Conservation (phyloP, 2,113 vertebrate species). For the Anser cygnoides region DNA sequence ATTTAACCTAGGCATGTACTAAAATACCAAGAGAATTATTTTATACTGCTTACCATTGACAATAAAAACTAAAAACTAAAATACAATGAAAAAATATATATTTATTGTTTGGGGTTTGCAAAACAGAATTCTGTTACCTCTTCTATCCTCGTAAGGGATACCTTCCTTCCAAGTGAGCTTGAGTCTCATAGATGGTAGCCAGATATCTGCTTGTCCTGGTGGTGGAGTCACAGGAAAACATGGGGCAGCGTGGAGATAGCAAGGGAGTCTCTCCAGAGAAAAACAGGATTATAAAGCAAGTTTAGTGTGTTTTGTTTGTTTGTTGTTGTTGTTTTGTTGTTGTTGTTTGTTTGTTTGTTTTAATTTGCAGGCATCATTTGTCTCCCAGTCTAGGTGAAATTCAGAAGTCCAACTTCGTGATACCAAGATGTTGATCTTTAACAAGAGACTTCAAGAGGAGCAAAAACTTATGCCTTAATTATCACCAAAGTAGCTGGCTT, state of each 20-base stretch:
- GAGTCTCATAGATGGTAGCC: fast-evolving
- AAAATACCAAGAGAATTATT: not conserved
- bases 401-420: not conserved
- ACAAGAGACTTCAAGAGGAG: not conserved
- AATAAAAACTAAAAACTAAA: not conserved
- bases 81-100: not conserved
- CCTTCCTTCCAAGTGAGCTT: not conserved
- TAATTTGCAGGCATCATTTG: not conserved
- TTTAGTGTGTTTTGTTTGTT: no score
- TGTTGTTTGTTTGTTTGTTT: not conserved
- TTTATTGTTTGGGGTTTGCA: not conserved
- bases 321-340: no score
- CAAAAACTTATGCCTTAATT: not conserved
- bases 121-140: not conserved
- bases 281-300: not conserved
- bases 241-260: not conserved
- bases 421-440: not conserved
- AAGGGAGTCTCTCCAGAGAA: not conserved
- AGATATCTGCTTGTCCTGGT: not conserved
- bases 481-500: not conserved
- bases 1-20: not conserved
- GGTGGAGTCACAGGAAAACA: not conserved
- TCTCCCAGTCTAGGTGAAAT: not conserved
- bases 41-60: fast-evolving
- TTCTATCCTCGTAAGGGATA: not conserved